phyloP scores from a whole-genome alignment of 2,797 vertebrate genomes.

The Bryconaethiops microstoma region DNA sequence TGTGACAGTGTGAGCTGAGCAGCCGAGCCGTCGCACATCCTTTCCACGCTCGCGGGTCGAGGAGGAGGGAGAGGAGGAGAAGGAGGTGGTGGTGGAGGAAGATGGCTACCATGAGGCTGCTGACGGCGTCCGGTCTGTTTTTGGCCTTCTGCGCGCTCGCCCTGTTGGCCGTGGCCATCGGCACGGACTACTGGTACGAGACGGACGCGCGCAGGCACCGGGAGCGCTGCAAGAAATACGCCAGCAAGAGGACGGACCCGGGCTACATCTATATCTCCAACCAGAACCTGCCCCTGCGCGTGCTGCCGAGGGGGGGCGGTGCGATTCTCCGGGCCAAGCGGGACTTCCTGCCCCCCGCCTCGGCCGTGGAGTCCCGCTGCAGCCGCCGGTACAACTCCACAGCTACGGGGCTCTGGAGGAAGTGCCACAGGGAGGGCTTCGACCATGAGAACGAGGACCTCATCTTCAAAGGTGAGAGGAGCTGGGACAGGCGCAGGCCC shows the following conservation, averaged over 20 bases:
- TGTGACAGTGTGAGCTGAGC: slow-evolving; percentile 32
- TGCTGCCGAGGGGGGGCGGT: slow-evolving; percentile 74
- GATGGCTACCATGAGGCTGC: slow-evolving; percentile 90
- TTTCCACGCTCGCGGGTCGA: slow-evolving; percentile 38
- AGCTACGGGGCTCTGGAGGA: slow-evolving; percentile 88
- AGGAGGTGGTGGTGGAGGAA: slow-evolving; percentile 67
- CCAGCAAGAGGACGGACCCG: slow-evolving; percentile 87
- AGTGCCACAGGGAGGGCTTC: slow-evolving; percentile 87
- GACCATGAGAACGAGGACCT: slow-evolving; percentile 89
- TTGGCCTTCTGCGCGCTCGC: slow-evolving; percentile 88
- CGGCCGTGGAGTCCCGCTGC: slow-evolving; percentile 87
- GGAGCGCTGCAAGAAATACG: slow-evolving; percentile 88
- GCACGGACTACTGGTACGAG: slow-evolving; percentile 93
- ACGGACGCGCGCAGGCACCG: slow-evolving; percentile 90
- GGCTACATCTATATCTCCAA: slow-evolving; percentile 90
- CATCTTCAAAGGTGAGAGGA: slow-evolving; percentile 84
- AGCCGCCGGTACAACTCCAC: slow-evolving; percentile 91
- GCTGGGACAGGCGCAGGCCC: not conserved
- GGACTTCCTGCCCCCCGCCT: slow-evolving; percentile 74
- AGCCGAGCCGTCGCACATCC: slow-evolving; percentile 26
- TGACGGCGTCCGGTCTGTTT: slow-evolving; percentile 87
- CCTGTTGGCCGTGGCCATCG: slow-evolving; percentile 86
- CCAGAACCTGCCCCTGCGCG: slow-evolving; percentile 87
- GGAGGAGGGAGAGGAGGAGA: not conserved
- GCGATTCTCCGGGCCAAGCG: slow-evolving; percentile 67